phyloP scores from a whole-genome alignment of 2,113 vertebrate genomes.

The Chaetodon auriga region DNA sequence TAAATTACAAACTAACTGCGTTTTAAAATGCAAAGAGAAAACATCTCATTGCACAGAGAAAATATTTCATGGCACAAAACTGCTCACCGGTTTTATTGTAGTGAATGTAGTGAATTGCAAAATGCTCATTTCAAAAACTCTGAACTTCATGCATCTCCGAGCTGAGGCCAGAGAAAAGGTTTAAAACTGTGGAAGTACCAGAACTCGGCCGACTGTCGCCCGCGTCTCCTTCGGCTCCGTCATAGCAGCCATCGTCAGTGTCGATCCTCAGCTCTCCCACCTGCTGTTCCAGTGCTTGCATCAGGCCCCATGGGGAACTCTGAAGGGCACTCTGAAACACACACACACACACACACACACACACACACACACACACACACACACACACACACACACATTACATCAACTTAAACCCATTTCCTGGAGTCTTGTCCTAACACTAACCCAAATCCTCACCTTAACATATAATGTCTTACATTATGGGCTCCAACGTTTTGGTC shows the following conservation, averaged over 20 bases:
- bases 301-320: slow-evolving; percentile 80
- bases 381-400: too few relatives aligned
- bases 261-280: slow-evolving; percentile 81
- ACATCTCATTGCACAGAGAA: background rate
- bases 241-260: slow-evolving; percentile 47
- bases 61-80: background rate
- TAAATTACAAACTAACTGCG: slow-evolving; percentile 13
- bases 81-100: background rate
- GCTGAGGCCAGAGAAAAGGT: background rate
- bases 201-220: slow-evolving; percentile 74
- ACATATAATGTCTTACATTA: too few relatives aligned
- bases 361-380: slow-evolving; percentile 50
- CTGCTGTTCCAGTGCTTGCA: slow-evolving; percentile 82
- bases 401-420: too few relatives aligned
- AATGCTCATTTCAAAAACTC: slow-evolving; percentile 13
- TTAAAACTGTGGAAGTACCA: slow-evolving; percentile 61
- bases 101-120: slow-evolving; percentile 15
- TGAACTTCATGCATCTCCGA: slow-evolving; percentile 17
- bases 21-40: slow-evolving; percentile 26
- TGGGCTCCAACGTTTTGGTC: too few relatives aligned
- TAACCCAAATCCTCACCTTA: too few relatives aligned
- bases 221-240: slow-evolving; percentile 67
- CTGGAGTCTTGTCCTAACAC: too few relatives aligned
- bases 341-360: slow-evolving; percentile 49
- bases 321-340: slow-evolving; percentile 80